A percentile compares a stretch with the other conserved stretches of the same genome.
These are phyloP conservation scores for Drosophila helvetica DNA, from an alignment of 2,888 invertebrate species.

Conservation along the genomic window DNA sequence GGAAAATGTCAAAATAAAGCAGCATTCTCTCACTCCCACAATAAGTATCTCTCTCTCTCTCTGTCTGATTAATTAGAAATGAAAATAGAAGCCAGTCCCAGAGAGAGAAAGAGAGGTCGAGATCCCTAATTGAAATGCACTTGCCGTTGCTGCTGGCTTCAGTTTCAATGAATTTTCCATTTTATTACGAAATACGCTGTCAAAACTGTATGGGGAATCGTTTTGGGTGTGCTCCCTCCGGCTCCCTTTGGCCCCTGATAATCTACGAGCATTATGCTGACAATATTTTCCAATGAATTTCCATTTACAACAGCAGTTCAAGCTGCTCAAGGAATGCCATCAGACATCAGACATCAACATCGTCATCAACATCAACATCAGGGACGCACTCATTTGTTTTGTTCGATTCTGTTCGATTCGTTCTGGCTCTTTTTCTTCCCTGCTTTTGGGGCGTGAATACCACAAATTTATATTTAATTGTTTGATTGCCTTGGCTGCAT, in stretches of 20 bases:
- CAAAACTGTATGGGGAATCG: constrained; percentile 70
- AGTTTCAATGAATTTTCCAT: constrained; percentile 78
- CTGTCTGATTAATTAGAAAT: constrained; percentile 71
- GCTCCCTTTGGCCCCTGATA: constrained; percentile 47
- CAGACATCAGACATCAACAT: constrained; percentile 43
- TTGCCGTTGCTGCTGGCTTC: constrained; percentile 60
- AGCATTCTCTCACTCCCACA: constrained; percentile 20
- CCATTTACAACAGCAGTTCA: constrained; percentile 5
- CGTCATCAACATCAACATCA: constrained; percentile 39
- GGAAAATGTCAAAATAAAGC: constrained; percentile 83
- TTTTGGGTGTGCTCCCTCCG: constrained; percentile 43
- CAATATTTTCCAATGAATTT: constrained; percentile 80
- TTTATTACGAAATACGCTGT: constrained; percentile 80
- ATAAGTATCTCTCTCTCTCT: constrained; percentile 11
- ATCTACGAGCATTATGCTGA: constrained; percentile 77
- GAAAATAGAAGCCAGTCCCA: constrained; percentile 53
- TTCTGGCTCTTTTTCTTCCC: constrained; percentile 19
- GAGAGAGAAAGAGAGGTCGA: background rate
- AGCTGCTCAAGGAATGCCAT: constrained; percentile 49
- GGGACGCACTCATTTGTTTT: constrained; percentile 46
- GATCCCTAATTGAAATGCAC: constrained; percentile 76
- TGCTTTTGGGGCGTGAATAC: constrained; percentile 69
- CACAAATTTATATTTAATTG: constrained; percentile 80
- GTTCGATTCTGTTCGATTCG: constrained; percentile 20
- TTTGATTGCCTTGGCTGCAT: constrained; percentile 66